Evolutionary conservation across 2,888 invertebrate species (phyloP).

Genomic region (Caenorhabditis parvicauda): DNA sequence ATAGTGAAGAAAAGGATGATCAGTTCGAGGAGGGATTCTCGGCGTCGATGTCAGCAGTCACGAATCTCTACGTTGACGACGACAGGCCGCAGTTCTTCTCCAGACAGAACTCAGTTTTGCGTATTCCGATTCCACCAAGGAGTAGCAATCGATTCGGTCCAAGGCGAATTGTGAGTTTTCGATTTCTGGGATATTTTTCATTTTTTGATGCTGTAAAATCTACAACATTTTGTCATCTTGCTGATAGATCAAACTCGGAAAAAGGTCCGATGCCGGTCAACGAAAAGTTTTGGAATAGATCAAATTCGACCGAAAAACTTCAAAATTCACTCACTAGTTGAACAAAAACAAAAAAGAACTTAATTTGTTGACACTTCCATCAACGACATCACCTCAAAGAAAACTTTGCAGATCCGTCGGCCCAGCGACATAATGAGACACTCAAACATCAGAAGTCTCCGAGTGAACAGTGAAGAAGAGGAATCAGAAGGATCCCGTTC

Average conservation of each 20-base stretch:
- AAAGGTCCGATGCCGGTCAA: too few species aligned
- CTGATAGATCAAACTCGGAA: too few species aligned
- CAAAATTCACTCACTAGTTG: too few species aligned
- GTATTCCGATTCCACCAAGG: slow-evolving; percentile 60
- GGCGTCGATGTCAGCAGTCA: slow-evolving; percentile 53
- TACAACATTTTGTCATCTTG: too few species aligned
- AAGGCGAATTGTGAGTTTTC: slow-evolving; percentile 35
- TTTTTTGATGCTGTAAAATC: too few species aligned
- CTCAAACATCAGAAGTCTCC: slow-evolving; percentile 22
- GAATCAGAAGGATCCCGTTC: slow-evolving; percentile 8
- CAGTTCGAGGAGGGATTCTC: slow-evolving; percentile 26
- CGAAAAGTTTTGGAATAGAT: too few species aligned
- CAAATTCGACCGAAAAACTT: too few species aligned
- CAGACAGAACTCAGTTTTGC: slow-evolving; percentile 58
- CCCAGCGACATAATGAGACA: too few species aligned
- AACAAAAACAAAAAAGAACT: too few species aligned
- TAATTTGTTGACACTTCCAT: too few species aligned
- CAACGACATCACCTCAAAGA: too few species aligned
- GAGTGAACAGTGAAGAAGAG: slow-evolving; percentile 29
- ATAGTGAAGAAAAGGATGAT: slow-evolving; percentile 34
- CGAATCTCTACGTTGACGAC: slow-evolving; percentile 51
- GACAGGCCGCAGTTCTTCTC: slow-evolving; percentile 57
- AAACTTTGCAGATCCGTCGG: too few species aligned
- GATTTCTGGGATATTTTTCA: slow-evolving; percentile 42
- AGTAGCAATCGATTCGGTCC: slow-evolving; percentile 52